Evolutionary conservation across 2,888 invertebrate genomes (phyloP).

Genomic region (Heliconius cydno): DNA sequence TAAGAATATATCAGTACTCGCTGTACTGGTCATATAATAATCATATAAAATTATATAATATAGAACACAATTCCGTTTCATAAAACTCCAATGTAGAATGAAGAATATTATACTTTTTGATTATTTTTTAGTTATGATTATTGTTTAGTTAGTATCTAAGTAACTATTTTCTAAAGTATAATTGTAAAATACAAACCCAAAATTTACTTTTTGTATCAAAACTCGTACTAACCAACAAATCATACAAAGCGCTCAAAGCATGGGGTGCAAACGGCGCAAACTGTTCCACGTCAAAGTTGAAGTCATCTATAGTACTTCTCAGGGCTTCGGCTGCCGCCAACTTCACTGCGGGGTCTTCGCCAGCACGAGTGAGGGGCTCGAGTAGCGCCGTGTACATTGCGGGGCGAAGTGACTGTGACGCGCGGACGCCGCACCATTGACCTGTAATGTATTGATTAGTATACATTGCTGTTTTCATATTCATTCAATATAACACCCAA

Average conservation of each 20-base stretch:
- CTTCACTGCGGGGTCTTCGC: slow-evolving; percentile 95
- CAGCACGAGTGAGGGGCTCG: slow-evolving; percentile 84
- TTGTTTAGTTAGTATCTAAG: too few relatives aligned
- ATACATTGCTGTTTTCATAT: not conserved
- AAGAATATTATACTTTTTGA: too few relatives aligned
- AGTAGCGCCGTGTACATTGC: slow-evolving; percentile 91
- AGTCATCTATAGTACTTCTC: slow-evolving; percentile 93
- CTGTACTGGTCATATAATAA: too few relatives aligned
- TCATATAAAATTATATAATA: too few relatives aligned
- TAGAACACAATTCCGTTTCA: too few relatives aligned
- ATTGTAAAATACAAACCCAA: too few relatives aligned
- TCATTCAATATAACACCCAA: too few relatives aligned
- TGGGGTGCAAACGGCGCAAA: slow-evolving; percentile 93
- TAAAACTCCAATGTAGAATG: too few relatives aligned
- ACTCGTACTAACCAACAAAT: slow-evolving; percentile 85
- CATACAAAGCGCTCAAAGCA: slow-evolving; percentile 90
- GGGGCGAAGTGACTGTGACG: slow-evolving; percentile 90
- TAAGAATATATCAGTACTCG: too few relatives aligned
- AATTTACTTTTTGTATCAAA: too few relatives aligned
- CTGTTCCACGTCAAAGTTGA: slow-evolving; percentile 94
- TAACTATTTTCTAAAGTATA: too few relatives aligned
- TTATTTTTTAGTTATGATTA: too few relatives aligned
- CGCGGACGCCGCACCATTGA: slow-evolving; percentile 91
- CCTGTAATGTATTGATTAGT: slow-evolving; percentile 58
- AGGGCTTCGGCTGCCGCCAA: slow-evolving; percentile 93